Conservation (phyloP, 2,888 invertebrate species). For the Cheiracanthium punctorium region DNA sequence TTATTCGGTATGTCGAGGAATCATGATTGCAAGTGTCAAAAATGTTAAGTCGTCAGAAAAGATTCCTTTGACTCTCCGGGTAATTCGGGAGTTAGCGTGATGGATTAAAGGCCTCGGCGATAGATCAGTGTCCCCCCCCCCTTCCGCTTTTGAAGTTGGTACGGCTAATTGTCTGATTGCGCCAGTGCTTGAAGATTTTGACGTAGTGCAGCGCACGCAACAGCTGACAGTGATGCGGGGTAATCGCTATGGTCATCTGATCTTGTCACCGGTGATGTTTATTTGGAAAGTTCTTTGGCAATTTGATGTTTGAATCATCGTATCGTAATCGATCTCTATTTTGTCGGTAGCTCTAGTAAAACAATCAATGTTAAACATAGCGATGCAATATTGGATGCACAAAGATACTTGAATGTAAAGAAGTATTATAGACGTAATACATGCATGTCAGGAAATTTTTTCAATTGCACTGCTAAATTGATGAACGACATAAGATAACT, state of each 20-base stretch:
- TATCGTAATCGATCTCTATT: too few species aligned
- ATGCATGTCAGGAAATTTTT: too few species aligned
- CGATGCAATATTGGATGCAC: too few species aligned
- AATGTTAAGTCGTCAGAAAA: background rate
- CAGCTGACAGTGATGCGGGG: background rate
- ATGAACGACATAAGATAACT: too few species aligned
- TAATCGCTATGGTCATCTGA: background rate
- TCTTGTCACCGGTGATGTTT: background rate
- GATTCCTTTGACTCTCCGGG: background rate
- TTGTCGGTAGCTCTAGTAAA: too few species aligned
- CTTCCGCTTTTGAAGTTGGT: background rate
- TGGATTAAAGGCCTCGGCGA: background rate
- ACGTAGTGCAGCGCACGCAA: background rate
- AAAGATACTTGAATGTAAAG: too few species aligned
- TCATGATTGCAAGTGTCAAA: background rate
- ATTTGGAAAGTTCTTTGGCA: background rate
- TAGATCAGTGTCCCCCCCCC: background rate
- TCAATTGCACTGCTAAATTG: too few species aligned
- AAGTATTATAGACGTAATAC: too few species aligned
- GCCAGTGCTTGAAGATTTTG: background rate
- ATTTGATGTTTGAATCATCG: too few species aligned
- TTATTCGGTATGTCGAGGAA: background rate
- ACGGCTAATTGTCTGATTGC: constrained; percentile 6
- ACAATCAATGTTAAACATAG: too few species aligned
- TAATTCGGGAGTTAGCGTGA: background rate